These are phyloP conservation scores for Erithacus rubecula DNA, from an alignment of 2,797 vertebrate species.

Conservation along the genomic window DNA sequence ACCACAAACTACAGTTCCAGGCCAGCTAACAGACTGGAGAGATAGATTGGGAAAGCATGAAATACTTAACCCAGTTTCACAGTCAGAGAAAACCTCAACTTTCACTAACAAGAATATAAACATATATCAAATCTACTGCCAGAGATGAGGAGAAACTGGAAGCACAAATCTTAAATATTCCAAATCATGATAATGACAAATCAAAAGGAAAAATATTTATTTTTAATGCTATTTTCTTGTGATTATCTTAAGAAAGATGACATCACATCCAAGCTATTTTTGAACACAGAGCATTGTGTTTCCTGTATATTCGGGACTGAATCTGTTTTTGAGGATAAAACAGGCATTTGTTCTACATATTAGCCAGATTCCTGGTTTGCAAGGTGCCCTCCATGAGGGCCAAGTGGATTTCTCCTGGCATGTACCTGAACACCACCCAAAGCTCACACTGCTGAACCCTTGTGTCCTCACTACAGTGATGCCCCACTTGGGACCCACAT, in stretches of 20 bases:
- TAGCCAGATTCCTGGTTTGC: not conserved
- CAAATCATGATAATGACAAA: not conserved
- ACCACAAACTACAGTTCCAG: not conserved
- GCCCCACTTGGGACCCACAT: rapidly evolving
- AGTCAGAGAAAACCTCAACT: not conserved
- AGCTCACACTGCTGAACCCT: not conserved
- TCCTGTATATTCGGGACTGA: not conserved
- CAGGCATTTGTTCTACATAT: not conserved
- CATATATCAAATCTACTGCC: not conserved
- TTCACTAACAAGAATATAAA: not conserved
- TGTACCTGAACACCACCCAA: not conserved
- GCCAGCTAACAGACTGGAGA: not conserved
- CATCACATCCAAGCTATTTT: not conserved
- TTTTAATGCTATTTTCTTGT: not conserved
- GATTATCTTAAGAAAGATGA: not conserved
- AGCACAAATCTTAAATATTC: not conserved
- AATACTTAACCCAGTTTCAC: not conserved
- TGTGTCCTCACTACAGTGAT: rapidly evolving
- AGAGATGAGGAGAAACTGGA: not conserved
- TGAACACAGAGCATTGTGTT: not conserved
- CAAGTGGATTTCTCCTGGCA: not conserved
- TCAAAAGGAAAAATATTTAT: not conserved
- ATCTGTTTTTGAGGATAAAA: not conserved
- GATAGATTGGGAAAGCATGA: not conserved
- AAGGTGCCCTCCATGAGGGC: not conserved